A percentile compares a stretch with the other conserved stretches of the same genome.
Evolutionary conservation across 1,140 invertebrate species (phyloP).

Genomic region (Zaprionus davidi): DNA sequence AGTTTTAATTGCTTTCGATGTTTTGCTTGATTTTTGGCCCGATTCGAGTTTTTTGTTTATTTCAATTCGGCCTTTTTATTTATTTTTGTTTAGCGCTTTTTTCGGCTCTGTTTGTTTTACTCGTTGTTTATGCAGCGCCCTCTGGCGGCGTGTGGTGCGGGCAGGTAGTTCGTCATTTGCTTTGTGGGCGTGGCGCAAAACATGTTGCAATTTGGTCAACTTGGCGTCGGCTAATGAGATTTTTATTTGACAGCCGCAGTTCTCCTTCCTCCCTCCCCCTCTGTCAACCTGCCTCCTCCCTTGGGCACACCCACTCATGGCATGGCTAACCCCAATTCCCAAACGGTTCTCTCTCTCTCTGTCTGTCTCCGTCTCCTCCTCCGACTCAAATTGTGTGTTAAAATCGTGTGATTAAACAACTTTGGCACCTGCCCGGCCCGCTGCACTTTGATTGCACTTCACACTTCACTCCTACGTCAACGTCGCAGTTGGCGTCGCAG

Average conservation of each 20-base stretch:
- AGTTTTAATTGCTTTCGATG: conserved; percentile 72
- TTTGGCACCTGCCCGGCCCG: conserved; percentile 64
- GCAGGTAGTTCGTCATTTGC: neutral
- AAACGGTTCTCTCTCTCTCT: conserved; percentile 7
- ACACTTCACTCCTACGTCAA: conserved; percentile 68
- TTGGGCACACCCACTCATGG: neutral
- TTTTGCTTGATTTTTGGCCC: conserved; percentile 38
- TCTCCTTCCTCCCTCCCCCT: neutral
- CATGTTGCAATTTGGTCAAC: conserved; percentile 72
- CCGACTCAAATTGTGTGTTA: conserved; percentile 67
- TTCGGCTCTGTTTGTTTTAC: conserved; percentile 45
- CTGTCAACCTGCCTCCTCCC: neutral
- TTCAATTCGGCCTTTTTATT: conserved; percentile 49
- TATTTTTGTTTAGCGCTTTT: conserved; percentile 24
- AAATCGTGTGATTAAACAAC: conserved; percentile 74
- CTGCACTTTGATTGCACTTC: conserved; percentile 71
- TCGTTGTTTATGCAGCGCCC: conserved; percentile 10
- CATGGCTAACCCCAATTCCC: conserved; percentile 44
- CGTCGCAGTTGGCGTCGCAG: conserved; percentile 1
- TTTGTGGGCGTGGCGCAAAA: conserved; percentile 6
- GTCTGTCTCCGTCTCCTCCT: conserved; percentile 19
- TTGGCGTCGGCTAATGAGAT: conserved; percentile 67
- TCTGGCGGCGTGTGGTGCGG: neutral
- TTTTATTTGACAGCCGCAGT: conserved; percentile 61
- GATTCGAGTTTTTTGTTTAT: conserved; percentile 50